Evolutionary conservation across 2,888 invertebrate species (phyloP), one percentile per base, ranked within the genome.

Genomic region (Tachystola acroxantha): DNA sequence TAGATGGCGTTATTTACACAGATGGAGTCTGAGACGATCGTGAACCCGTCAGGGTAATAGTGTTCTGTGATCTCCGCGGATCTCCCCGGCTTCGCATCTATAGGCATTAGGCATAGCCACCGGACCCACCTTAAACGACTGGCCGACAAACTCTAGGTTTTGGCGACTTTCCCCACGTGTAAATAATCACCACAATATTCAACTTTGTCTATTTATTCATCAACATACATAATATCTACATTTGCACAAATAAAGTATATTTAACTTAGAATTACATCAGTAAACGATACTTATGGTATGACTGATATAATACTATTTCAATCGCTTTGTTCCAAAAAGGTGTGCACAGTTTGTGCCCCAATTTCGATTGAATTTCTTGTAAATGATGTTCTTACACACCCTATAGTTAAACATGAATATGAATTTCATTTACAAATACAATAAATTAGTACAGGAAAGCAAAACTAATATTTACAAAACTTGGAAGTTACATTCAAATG

Each of bases 161-260:
- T n/a, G n/a, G n/a, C n/a, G n/a, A n/a, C n/a, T n/a, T n/a, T n/a
- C n/a, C n/a, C n/a, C n/a, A n/a, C n/a, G n/a, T n/a, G n/a, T n/a
- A 49, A 43, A 43, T 50, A 60, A 58, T 62, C 57, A 62, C 55
- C 54, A 52, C 53, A 45, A 51, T 41, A 39, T 58, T n/a, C n/a
- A 69, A 68, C 75, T 82, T 82, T 80, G 75, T 72, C 80, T 85
- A 85, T 86, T 86, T 86, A 86, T 84, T 85, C 85, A 79, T 84
- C 84, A 86, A 86, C 86, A 84, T 86, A 84, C 80, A 79, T 84
- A 78, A 81, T 86, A 85, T 84, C 85, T 86, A 86, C 85, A 86
- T 80, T 81, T 82, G 80, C 82, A 82, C 82, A 84, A 79, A 76
- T 78, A 71, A 65, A 64, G 63, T 71, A 76, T 68, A 70, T 76